Evolutionary conservation across 64 coral and sea anemone species (phyloP), one percentile per base, ranked within the genome.

Genomic region (Montipora foliosa): DNA sequence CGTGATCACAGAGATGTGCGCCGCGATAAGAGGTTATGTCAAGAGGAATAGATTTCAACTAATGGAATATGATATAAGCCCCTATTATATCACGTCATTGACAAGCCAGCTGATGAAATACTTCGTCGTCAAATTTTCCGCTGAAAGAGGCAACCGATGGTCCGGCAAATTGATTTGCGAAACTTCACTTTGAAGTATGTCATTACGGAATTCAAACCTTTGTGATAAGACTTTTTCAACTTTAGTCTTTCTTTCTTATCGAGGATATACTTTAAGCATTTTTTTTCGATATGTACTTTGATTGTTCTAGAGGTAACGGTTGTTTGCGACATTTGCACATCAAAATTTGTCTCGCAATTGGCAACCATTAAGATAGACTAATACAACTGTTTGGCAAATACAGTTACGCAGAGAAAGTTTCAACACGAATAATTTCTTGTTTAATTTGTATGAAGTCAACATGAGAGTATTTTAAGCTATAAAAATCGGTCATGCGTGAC

Each of bases 401-500:
- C 37, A 37, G 37, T 19, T 47, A 86, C 71, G 82, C 66, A 1
- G 17, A 50, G 66, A 64, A 51, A 20, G 17, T 67, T 72, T n/a
- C 49, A 6, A 11, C 45, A 66, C 64, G 70, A 86, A 86, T 62
- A 9, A 86, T 71, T 67, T 86, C 68, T 11, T 44, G 82, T 71
- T 64, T 50, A 20, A 86, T 49, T 37, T 86, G 19, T 66, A 50
- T 86, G 66, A 68, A 86, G 68, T 86, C 82, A 72, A 71, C 46
- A 37, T 37, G 17, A 49, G 71, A 67, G 71, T 51, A 71, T 86
- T 86, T 84, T 86, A 10, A 67, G 67, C 14, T 53, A 14, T 45
- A 67, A 46, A 72, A 57, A 71, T 48, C 44, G 21, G 5, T 20
- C 16, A 24, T 49, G 62, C 47, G 20, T 52, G 45, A 19, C 16